phyloP scores from a whole-genome alignment of 2,113 vertebrate species.

The Pseudonaja textilis region DNA sequence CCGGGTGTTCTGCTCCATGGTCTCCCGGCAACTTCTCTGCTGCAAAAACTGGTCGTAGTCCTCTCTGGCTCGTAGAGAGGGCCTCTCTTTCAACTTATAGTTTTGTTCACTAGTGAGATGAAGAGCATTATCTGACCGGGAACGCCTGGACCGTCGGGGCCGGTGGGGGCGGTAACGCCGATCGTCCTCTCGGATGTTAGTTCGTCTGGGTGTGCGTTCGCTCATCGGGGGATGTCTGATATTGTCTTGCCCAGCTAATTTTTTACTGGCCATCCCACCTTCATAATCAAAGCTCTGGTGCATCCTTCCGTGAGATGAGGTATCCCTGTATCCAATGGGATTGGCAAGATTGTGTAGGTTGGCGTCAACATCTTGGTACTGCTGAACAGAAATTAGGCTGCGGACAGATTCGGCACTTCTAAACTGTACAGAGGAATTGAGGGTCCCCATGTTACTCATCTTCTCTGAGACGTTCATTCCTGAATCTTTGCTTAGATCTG shows the following conservation, averaged over 20 bases:
- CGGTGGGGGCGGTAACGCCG: slow-evolving; percentile 82
- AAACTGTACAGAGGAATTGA: slow-evolving; percentile 90
- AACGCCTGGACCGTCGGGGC: slow-evolving; percentile 83
- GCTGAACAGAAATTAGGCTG: slow-evolving; percentile 82
- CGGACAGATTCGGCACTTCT: slow-evolving; percentile 91
- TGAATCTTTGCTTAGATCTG: slow-evolving; percentile 97
- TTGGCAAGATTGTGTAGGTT: slow-evolving; percentile 74
- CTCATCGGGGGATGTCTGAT: slow-evolving; percentile 83
- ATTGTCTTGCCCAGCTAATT: slow-evolving; percentile 76
- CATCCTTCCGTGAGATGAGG: slow-evolving; percentile 68
- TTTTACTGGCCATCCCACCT: slow-evolving; percentile 76
- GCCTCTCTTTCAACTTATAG: slow-evolving; percentile 77
- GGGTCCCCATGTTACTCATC: slow-evolving; percentile 87
- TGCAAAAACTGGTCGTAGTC: slow-evolving; percentile 89
- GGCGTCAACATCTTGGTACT: slow-evolving; percentile 87
- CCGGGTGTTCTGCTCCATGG: slow-evolving; percentile 74
- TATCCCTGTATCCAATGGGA: slow-evolving; percentile 79
- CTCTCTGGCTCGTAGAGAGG: slow-evolving; percentile 79
- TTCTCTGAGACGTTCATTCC: slow-evolving; percentile 96
- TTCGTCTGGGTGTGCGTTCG: slow-evolving; percentile 79
- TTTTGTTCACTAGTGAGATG: slow-evolving; percentile 86
- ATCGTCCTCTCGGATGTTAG: slow-evolving; percentile 72
- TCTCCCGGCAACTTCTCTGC: slow-evolving; percentile 80
- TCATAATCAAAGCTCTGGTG: slow-evolving; percentile 90
- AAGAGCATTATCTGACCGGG: slow-evolving; percentile 95